These are phyloP conservation scores for Bombus consobrinus DNA, from an alignment of 1,140 invertebrate genomes.

Conservation along the genomic window DNA sequence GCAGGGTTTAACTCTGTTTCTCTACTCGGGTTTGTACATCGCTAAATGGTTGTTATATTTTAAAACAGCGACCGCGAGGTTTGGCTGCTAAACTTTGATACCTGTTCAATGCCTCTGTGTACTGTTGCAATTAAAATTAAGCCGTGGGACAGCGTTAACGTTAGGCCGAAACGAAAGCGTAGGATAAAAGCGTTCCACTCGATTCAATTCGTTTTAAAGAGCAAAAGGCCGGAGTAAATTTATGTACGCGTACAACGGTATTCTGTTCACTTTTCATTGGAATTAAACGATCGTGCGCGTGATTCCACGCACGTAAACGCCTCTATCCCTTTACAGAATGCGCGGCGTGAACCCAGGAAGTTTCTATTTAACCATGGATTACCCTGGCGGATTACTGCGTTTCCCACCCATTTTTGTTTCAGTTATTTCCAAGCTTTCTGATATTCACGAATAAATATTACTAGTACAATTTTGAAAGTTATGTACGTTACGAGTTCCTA, in stretches of 20 bases:
- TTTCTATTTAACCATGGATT: background rate
- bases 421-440: background rate
- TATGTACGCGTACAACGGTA: background rate
- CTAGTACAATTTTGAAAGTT: no score
- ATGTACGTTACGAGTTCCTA: no score
- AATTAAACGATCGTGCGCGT: background rate
- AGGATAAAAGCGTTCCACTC: background rate
- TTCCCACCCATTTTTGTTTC: background rate
- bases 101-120: background rate
- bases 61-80: no score
- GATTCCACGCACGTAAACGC: no score
- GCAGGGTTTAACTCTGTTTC: no score
- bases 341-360: background rate
- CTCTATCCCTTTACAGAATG: background rate
- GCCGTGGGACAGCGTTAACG: no score
- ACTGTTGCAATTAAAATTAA: background rate
- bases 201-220: background rate
- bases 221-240: background rate
- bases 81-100: no score
- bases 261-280: background rate
- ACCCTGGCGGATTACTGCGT: background rate
- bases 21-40: no score
- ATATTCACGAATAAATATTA: background rate
- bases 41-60: no score
- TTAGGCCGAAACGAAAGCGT: background rate